Conservation (phyloP, 2,888 invertebrate genomes). For the Panzeria rudis region DNA sequence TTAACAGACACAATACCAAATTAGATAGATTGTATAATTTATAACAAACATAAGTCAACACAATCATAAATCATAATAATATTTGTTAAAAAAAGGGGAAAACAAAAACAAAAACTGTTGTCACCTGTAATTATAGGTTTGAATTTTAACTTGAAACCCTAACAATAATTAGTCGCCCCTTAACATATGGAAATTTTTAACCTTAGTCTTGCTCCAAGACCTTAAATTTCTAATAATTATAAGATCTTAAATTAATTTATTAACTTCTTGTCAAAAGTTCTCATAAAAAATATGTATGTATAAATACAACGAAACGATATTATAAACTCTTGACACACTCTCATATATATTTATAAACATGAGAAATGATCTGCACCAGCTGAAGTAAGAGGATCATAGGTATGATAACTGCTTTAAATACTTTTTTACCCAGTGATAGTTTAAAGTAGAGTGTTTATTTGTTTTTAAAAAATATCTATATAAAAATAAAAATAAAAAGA, state of each 20-base stretch:
- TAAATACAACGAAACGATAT: slow-evolving; percentile 13
- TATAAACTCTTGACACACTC: slow-evolving; percentile 13
- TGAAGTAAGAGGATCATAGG: slow-evolving; percentile 17
- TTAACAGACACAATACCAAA: slow-evolving; percentile 29
- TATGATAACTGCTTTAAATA: background rate
- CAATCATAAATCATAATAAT: slow-evolving; percentile 65
- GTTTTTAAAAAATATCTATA: slow-evolving; percentile 13
- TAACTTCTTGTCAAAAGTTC: slow-evolving; percentile 45
- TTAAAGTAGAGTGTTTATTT: slow-evolving; percentile 38
- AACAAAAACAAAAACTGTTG: slow-evolving; percentile 45
- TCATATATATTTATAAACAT: too few relatives aligned
- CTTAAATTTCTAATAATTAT: slow-evolving; percentile 18
- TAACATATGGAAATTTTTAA: slow-evolving; percentile 23
- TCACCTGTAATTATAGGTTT: slow-evolving; percentile 67
- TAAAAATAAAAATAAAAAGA: slow-evolving; percentile 64
- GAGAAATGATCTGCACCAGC: slow-evolving; percentile 8
- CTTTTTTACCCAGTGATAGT: background rate
- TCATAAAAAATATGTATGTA: background rate
- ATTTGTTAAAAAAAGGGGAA: background rate
- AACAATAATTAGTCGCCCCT: slow-evolving; percentile 46
- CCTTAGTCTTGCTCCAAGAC: background rate
- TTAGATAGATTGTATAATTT: slow-evolving; percentile 61
- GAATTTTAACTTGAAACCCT: background rate
- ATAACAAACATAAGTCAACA: slow-evolving; percentile 60
- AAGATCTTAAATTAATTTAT: slow-evolving; percentile 37